phyloP scores from a whole-genome alignment of 1,140 invertebrate species.

The Bombus confusus region DNA sequence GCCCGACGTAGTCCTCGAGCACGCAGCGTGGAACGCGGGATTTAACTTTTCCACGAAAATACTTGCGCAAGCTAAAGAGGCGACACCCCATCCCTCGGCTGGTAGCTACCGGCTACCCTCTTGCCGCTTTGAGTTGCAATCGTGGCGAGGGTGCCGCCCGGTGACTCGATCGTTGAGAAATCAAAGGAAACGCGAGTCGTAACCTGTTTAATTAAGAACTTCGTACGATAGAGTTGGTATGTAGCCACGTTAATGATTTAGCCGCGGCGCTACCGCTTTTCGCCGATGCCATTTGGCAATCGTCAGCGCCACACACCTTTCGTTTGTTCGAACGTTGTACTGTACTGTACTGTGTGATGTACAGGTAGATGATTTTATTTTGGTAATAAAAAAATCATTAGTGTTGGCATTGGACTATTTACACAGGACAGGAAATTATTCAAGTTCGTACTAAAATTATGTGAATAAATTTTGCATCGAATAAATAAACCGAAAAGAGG shows the following conservation, averaged over 20 bases:
- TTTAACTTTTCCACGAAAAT: slow-evolving; percentile 68
- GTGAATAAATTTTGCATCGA: no score
- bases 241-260: background rate
- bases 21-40: slow-evolving; percentile 52
- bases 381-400: no score
- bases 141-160: slow-evolving; percentile 22
- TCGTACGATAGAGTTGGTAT: background rate
- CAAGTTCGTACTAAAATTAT: no score
- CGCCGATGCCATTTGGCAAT: background rate
- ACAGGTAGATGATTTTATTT: no score
- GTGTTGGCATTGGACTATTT: no score
- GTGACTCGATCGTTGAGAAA: slow-evolving; percentile 58
- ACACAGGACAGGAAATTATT: no score
- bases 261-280: background rate
- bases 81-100: background rate
- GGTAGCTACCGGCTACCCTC: slow-evolving; percentile 6
- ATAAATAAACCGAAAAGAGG: background rate
- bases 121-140: slow-evolving; percentile 40
- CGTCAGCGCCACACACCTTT: background rate
- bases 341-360: no score
- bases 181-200: slow-evolving; percentile 49
- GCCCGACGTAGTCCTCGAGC: slow-evolving; percentile 65
- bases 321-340: background rate
- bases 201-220: slow-evolving; percentile 38
- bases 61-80: slow-evolving; percentile 48